A percentile compares a stretch with the other conserved stretches of the same genome.
Conservation (phyloP, 2,113 vertebrate genomes). For the Brevimyrus niger region DNA sequence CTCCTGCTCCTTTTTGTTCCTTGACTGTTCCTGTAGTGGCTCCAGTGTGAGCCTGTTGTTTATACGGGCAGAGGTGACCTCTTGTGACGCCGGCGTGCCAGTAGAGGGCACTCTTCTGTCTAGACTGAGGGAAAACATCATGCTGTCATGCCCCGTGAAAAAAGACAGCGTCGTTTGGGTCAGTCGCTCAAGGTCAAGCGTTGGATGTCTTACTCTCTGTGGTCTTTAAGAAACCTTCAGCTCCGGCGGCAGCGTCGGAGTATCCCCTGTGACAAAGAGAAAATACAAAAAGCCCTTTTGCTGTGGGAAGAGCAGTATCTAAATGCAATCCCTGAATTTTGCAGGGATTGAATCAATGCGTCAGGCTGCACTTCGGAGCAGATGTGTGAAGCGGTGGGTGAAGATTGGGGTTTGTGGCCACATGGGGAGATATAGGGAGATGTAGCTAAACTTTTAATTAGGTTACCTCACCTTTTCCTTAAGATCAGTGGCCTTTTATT, state of each 20-base stretch:
- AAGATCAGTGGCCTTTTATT: background rate
- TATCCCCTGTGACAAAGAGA: background rate
- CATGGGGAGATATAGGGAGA: slow-evolving; percentile 34
- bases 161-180: background rate
- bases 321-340: background rate
- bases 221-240: background rate
- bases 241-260: background rate
- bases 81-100: background rate
- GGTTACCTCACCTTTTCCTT: background rate
- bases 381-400: slow-evolving; percentile 18
- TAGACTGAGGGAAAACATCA: background rate
- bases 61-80: background rate
- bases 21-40: background rate
- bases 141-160: background rate
- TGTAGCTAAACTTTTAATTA: slow-evolving; percentile 52
- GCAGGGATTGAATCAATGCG: background rate
- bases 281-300: background rate
- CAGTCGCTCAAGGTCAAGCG: background rate
- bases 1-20: background rate
- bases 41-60: background rate
- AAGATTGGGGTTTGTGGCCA: slow-evolving; percentile 29
- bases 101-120: background rate
- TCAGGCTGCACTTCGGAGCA: background rate
- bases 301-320: background rate
- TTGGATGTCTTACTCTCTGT: background rate